phyloP scores from a whole-genome alignment of 2,797 vertebrate species.

The Microhierax caerulescens region DNA sequence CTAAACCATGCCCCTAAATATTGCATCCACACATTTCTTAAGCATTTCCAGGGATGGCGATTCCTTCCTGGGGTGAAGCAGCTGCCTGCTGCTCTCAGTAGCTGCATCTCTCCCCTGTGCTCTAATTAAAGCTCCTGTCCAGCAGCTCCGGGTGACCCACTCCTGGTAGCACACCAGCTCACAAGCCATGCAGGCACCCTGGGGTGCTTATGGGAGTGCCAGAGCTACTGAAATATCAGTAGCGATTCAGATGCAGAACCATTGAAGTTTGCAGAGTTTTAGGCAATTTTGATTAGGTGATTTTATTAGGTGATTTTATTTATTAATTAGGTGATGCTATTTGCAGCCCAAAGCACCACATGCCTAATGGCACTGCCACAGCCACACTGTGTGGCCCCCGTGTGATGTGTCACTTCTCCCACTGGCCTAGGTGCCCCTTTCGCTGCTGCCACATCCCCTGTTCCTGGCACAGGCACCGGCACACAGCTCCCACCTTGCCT shows the following conservation, averaged over 20 bases:
- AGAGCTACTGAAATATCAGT: background rate
- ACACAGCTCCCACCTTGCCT: background rate
- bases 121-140: fast-evolving
- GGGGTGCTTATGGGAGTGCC: fast-evolving
- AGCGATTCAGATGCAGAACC: background rate
- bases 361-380: background rate
- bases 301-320: too few relatives aligned
- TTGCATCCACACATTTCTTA: too few relatives aligned
- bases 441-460: background rate
- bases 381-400: background rate
- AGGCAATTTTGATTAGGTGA: too few relatives aligned
- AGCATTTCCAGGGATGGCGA: too few relatives aligned
- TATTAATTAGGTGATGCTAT: too few relatives aligned
- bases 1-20: too few relatives aligned
- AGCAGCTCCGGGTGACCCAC: background rate
- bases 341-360: background rate
- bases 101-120: too few relatives aligned
- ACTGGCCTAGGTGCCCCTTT: fast-evolving
- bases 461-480: fast-evolving
- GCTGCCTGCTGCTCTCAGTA: too few relatives aligned
- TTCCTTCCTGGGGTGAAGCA: background rate
- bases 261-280: background rate
- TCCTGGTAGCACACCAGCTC: fast-evolving
- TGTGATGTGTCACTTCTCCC: background rate
- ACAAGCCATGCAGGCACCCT: fast-evolving